Base-by-base conservation (phyloP, 2,888 invertebrate genomes). In the Pharmacophagus antenor region DNA sequence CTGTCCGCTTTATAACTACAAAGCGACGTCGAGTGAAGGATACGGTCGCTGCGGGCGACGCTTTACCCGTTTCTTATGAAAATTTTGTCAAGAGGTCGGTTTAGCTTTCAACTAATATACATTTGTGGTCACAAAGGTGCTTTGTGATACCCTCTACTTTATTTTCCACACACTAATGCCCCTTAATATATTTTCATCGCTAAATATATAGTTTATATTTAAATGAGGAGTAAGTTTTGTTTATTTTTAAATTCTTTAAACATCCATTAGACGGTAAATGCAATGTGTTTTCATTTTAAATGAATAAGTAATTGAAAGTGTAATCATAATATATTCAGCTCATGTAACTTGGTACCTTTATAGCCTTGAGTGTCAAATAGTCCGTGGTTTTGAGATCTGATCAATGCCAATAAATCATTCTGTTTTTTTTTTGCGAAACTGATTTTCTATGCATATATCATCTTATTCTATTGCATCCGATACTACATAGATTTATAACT, bases 11-110 rank as follows among this genome's bases (percentile, higher is more conserved):
- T 86, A 85, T 79, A 44, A 77, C 79, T 80, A 83, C 86, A 88
- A 88, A 88, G 88, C 80, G 84, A 82, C 78, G 76, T 79, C 70
- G 65, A 79, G 75, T 72, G 73, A 70, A 70, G 73, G 65, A 67
- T 57, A 62, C 70, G 67, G 84, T 88, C 84, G 86, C 89, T 77
- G 82, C 62, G 77, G 74, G 88, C 88, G 73, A 87, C 84, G 81
- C 79, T 83, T 79, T 80, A 69, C 76, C 73, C 73, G 58, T 67
- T 78, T 79, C 80, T 77, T 83, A 81, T 81, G 84, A 84, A 85
- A 80, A 84, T 86, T 75, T 78, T 70, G 76, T 76, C 77, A 77
- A 77, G 58, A 54, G 42, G 42, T n/a, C 47, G 23, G 44, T 61
- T 61, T 53, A 56, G 52, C 56, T 42, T 58, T 44, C 48, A 76